Evolutionary conservation across 2,113 vertebrate genomes (phyloP).

Genomic region (Colaptes auratus): DNA sequence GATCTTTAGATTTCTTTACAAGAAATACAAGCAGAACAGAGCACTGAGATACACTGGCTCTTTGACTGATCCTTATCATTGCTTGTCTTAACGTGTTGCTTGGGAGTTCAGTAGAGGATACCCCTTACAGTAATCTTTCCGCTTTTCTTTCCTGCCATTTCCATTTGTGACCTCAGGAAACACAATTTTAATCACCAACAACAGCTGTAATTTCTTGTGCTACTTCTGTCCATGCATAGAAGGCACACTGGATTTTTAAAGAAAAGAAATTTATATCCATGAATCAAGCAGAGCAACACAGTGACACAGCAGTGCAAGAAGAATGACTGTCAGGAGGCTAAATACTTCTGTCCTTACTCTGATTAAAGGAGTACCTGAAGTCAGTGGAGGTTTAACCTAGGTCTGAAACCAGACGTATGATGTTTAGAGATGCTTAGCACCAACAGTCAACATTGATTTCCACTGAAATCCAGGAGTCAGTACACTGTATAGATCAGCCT

Average conservation of each 20-base stretch:
- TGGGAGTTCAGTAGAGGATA: neutral
- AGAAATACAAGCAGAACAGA: neutral
- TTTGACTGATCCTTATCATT: neutral
- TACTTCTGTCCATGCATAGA: neutral
- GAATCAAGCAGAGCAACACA: neutral
- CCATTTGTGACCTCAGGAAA: neutral
- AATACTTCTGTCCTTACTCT: neutral
- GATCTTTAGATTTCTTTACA: neutral
- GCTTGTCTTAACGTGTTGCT: neutral
- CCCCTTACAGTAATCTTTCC: neutral
- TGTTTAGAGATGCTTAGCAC: slow-evolving; percentile 2
- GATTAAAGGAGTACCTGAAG: neutral
- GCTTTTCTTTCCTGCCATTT: neutral
- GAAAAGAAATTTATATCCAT: neutral
- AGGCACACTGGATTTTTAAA: neutral
- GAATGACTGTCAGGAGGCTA: neutral
- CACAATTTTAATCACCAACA: neutral
- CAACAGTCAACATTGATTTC: neutral
- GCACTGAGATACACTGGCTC: neutral
- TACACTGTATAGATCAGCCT: neutral
- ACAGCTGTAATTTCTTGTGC: neutral
- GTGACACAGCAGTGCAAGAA: neutral
- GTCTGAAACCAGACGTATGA: neutral
- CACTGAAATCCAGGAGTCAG: neutral
- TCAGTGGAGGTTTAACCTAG: neutral